Conservation (phyloP, 37 sponge, comb jelly and placozoan genomes). For the Bolinopsis microptera region DNA sequence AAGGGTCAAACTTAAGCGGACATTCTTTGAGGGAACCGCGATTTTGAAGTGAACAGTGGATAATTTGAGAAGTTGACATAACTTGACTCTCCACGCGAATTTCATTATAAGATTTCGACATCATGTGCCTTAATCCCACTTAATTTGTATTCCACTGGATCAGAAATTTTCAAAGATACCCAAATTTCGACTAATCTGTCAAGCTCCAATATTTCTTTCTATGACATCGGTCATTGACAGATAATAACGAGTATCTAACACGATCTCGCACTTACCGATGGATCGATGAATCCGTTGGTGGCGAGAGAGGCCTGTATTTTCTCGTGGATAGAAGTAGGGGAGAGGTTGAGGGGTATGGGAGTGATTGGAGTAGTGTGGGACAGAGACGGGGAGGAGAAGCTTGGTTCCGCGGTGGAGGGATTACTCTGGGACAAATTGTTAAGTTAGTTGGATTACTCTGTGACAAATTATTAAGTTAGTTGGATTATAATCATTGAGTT, state of each 20-base stretch:
- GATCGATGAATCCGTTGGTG: conserved; percentile 62
- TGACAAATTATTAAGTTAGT: too few species aligned
- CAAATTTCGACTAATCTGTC: too few species aligned
- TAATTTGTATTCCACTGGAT: too few species aligned
- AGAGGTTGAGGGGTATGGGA: conserved; percentile 55
- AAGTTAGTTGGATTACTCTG: too few species aligned
- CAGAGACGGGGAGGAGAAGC: not conserved
- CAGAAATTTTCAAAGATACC: too few species aligned
- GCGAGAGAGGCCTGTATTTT: conserved; percentile 55
- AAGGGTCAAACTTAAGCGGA: not conserved
- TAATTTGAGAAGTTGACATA: not conserved
- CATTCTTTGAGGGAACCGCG: not conserved
- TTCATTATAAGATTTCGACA: not conserved
- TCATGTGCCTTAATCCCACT: not conserved
- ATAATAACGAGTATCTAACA: too few species aligned
- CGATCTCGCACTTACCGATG: conserved; percentile 41
- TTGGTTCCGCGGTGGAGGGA: not conserved
- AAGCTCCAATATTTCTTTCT: too few species aligned
- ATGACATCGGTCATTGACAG: too few species aligned
- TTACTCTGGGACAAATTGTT: not conserved
- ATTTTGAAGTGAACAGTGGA: not conserved
- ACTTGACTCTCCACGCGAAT: not conserved
- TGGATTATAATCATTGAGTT: too few species aligned
- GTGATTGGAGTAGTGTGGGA: conserved; percentile 30
- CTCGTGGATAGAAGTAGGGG: conserved; percentile 33